Base-by-base conservation (phyloP, 2,888 invertebrate genomes). In the Cylindroiulus punctatus region DNA sequence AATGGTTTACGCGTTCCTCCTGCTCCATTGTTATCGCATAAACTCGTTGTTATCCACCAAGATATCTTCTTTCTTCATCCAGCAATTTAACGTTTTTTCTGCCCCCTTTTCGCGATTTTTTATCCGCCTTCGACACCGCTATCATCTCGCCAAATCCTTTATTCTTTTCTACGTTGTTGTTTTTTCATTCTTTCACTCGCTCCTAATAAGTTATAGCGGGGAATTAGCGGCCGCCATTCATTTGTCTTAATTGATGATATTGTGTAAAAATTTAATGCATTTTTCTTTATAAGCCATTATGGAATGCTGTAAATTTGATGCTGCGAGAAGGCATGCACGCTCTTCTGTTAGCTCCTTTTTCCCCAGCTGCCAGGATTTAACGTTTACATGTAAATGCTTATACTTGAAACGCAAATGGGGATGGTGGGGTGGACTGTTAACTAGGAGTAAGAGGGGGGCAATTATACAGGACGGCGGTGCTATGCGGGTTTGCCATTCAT, bases 211-310 rank as follows among this genome's bases (percentile, higher is more conserved):
- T 65, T 65, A 65, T 65, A 65, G 65, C 26, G 65, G 65, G 65
- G 65, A 65, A 65, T 65, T 65, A 65, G n/a, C 65, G n/a, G n/a
- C 65, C 65, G 65, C 65, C 65, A 65, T 65, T 65, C 65, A 65
- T 65, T 65, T 65, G 65, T 65, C 65, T 65, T 65, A 65, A 65
- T 65, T 65, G 65, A 65, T 65, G 65, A 26, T 65, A 26, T 65
- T 65, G 65, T 65, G 65, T 65, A 65, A 65, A 57, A 65, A 65
- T 26, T 65, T 65, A 65, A 65, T 65, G 65, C 65, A 65, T 65
- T 65, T 65, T 65, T 26, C 65, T 26, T 10, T 65, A 65, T 65
- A 65, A 65, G 65, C 65, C 65, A 65, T 65, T 65, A 65, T 65
- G 65, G 65, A 65, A 65, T 65, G 65, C 12, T 65, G 65, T 65